Evolutionary conservation across 2,797 vertebrate species (phyloP), one percentile per base, ranked within the genome.

Genomic region (Ptychobarbus kaznakovi): DNA sequence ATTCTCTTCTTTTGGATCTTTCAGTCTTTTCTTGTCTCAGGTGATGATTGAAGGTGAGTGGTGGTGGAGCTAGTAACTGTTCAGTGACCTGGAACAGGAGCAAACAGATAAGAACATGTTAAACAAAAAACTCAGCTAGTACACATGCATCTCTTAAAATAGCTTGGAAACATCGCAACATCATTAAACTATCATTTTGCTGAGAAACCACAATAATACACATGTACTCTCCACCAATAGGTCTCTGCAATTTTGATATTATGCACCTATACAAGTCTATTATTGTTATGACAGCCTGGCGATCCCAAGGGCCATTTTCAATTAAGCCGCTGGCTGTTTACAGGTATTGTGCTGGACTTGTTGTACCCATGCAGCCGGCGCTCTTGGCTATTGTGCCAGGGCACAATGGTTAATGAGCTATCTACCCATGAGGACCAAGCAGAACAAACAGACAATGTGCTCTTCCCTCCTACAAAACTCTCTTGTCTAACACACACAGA

Each of bases 341-440:
- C 90, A 92, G 93, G 96, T 95, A 96, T 96, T 96, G 93, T 96
- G 91, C 89, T 90, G 81, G 68, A 86, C 92, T 92, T 91, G 92
- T 90, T 92, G 91, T 92, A 92, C 87, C 70, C 91, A 92, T 88
- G 86, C 89, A 81, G 92, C 91, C 90, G 93, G 94, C 94, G 94
- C 95, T 95, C 93, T 90, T 90, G 90, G 86, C 94, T 91, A 96
- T 98, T 97, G 96, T 98, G 87, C 92, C 93, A 85, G 90, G 91
- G 92, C 94, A 98, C 96, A 98, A 98, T 97, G 95, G 97, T 97
- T 97, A 97, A 98, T 97, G 95, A 98, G 95, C 96, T 92, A 92
- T 95, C 96, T 96, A 94, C 93, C 94, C 93, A 96, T 90, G 94
- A 95, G 93, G 95, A 94, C 93, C 93, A 91, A 91, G 94, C 94